Percentiles rank a stretch among this genome's conserved stretches.
Conservation (phyloP, 2,888 invertebrate species). For the Habrosyne pyritoides region DNA sequence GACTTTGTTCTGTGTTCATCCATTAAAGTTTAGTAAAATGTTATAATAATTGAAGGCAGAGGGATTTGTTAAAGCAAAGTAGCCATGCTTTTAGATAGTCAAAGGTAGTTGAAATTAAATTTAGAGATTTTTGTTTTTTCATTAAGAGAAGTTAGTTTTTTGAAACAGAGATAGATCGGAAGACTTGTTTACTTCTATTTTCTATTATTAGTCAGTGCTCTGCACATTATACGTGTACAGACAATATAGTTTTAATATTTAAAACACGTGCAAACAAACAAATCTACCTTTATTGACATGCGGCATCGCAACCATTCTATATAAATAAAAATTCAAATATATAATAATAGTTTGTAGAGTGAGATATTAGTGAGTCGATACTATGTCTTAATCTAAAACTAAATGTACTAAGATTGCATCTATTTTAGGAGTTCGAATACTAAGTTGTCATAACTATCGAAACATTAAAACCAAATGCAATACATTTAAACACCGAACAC, state of each 20-base stretch:
- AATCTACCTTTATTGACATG: conserved; percentile 69
- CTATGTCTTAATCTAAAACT: conserved; percentile 66
- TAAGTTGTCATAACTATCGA: conserved; percentile 56
- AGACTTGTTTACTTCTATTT: conserved; percentile 11
- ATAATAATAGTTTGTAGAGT: conserved; percentile 65
- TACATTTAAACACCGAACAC: conserved; percentile 63
- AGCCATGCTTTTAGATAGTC: conserved; percentile 58
- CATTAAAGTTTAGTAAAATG: conserved; percentile 12
- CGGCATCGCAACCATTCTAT: conserved; percentile 71
- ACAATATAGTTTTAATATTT: conserved; percentile 31
- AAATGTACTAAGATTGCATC: conserved; percentile 40
- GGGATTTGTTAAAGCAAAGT: conserved; percentile 49
- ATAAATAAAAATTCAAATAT: conserved; percentile 54
- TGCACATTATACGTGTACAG: conserved; percentile 45
- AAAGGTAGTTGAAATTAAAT: conserved; percentile 11
- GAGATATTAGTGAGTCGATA: conserved; percentile 58
- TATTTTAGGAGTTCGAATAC: conserved; percentile 45
- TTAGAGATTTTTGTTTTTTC: background rate
- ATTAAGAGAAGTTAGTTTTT: background rate
- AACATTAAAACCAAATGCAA: conserved; percentile 59
- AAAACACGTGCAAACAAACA: conserved; percentile 73
- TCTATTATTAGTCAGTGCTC: conserved; percentile 37
- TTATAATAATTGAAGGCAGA: conserved; percentile 9
- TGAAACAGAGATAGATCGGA: conserved; percentile 11
- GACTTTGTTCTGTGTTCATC: conserved; percentile 90